A percentile compares a stretch with the other conserved stretches of the same genome.
These are phyloP conservation scores for Macaria liturata DNA, from an alignment of 2,888 invertebrate species.

Conservation along the genomic window DNA sequence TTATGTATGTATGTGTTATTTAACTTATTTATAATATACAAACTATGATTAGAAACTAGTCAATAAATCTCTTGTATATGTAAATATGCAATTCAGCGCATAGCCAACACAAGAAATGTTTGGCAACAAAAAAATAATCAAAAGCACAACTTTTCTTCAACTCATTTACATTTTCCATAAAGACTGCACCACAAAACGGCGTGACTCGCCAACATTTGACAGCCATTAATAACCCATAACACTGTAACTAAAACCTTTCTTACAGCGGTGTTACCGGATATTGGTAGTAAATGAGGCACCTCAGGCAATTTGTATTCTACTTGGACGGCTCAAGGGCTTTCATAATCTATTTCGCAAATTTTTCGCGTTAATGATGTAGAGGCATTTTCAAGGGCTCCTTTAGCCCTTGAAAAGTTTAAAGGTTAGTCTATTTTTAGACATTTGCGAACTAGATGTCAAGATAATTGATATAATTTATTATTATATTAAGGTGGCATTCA, in stretches of 20 bases:
- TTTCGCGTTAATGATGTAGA: conserved; percentile 10
- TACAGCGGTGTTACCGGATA: conserved; percentile 22
- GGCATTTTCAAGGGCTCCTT: background rate
- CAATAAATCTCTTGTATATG: no score
- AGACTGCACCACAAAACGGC: background rate
- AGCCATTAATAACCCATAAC: conserved; percentile 11
- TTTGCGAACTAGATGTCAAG: no score
- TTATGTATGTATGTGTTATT: no score
- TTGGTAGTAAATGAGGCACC: conserved; percentile 18
- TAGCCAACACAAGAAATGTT: no score
- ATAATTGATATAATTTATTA: no score
- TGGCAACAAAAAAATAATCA: no score
- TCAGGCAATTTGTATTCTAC: conserved; percentile 19
- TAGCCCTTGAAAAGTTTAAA: background rate
- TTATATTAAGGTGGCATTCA: background rate
- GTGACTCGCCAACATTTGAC: background rate
- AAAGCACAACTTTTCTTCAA: no score
- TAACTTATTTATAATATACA: no score
- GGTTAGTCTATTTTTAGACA: no score
- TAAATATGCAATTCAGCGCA: no score
- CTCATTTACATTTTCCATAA: no score
- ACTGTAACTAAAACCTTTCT: conserved; percentile 13
- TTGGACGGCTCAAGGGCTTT: conserved; percentile 20
- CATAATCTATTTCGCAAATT: conserved; percentile 13
- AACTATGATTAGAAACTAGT: no score